Evolutionary conservation across 2,888 invertebrate genomes (phyloP).

Genomic region (Panopea generosa): DNA sequence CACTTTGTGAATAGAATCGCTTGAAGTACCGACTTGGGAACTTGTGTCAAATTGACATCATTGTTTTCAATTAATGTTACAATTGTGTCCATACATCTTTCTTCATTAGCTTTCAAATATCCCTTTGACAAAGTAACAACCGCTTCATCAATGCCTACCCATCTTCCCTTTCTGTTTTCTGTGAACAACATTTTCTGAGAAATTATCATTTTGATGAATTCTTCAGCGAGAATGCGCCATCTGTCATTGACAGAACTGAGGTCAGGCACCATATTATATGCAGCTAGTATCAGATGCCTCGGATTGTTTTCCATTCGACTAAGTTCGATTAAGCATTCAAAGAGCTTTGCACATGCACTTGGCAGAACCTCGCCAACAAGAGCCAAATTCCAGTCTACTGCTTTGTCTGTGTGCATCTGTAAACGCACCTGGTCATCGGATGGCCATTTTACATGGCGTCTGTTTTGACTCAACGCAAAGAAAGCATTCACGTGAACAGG

Average conservation of each 20-base stretch:
- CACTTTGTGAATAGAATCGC: not conserved
- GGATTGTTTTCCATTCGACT: conserved; percentile 1
- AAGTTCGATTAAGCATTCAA: conserved; percentile 9
- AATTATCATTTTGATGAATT: conserved; percentile 9
- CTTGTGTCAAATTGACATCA: not conserved
- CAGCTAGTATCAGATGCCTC: not conserved
- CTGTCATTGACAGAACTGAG: not conserved
- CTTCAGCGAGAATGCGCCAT: conserved; percentile 24
- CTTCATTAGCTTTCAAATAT: too few relatives aligned
- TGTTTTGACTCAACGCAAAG: conserved; percentile 42
- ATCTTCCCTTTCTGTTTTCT: conserved; percentile 37
- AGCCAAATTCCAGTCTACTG: conserved; percentile 40
- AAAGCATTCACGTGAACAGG: conserved; percentile 51
- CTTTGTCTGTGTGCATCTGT: conserved; percentile 25
- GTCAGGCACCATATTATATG: conserved; percentile 31
- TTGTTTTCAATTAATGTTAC: not conserved
- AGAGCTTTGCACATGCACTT: too few relatives aligned
- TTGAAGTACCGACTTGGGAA: not conserved
- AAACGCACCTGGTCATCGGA: conserved; percentile 18
- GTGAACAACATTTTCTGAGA: conserved; percentile 30
- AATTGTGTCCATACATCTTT: not conserved
- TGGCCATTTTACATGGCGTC: conserved; percentile 41
- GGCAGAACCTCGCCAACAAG: conserved; percentile 24
- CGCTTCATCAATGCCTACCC: conserved; percentile 40
- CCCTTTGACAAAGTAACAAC: conserved; percentile 12